Percentiles rank a stretch among this genome's conserved stretches.
Evolutionary conservation across 2,888 invertebrate species (phyloP).

Genomic region (Hemicrepidius hirtus): DNA sequence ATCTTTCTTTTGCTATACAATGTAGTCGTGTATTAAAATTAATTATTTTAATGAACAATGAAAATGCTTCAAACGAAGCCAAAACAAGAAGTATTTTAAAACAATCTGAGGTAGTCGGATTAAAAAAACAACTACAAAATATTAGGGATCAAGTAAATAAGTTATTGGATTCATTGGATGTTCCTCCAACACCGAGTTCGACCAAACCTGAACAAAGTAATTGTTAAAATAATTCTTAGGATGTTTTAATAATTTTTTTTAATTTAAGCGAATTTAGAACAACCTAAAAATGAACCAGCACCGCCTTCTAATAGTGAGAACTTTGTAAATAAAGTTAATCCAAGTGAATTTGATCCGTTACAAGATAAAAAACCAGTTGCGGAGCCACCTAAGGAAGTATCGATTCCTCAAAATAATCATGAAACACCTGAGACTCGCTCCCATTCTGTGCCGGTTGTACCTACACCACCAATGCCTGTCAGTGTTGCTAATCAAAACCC

Average conservation of each 20-base stretch:
- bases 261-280: constrained; percentile 50
- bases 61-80: constrained; percentile 59
- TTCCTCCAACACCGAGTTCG: constrained; percentile 36
- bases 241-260: too few relatives aligned
- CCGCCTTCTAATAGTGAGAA: constrained; percentile 39
- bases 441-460: constrained; percentile 64
- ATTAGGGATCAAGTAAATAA: constrained; percentile 78
- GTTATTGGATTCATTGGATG: constrained; percentile 76
- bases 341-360: constrained; percentile 78
- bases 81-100: constrained; percentile 60
- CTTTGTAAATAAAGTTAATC: constrained; percentile 68
- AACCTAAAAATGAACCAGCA: constrained; percentile 38
- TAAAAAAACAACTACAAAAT: constrained; percentile 70
- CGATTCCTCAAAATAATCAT: constrained; percentile 37
- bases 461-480: constrained; percentile 61
- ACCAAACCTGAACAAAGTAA: constrained; percentile 29
- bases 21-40: constrained; percentile 79
- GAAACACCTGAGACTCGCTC: constrained; percentile 61
- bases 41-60: constrained; percentile 74
- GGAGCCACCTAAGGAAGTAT: constrained; percentile 11
- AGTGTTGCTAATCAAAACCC: constrained; percentile 57
- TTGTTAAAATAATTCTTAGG: too few relatives aligned
- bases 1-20: constrained; percentile 81
- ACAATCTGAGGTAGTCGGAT: constrained; percentile 70
- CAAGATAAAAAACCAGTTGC: constrained; percentile 68